Evolutionary conservation across 2,888 invertebrate genomes (phyloP), one percentile per base, ranked within the genome.

Genomic region (Pterostichus niger): DNA sequence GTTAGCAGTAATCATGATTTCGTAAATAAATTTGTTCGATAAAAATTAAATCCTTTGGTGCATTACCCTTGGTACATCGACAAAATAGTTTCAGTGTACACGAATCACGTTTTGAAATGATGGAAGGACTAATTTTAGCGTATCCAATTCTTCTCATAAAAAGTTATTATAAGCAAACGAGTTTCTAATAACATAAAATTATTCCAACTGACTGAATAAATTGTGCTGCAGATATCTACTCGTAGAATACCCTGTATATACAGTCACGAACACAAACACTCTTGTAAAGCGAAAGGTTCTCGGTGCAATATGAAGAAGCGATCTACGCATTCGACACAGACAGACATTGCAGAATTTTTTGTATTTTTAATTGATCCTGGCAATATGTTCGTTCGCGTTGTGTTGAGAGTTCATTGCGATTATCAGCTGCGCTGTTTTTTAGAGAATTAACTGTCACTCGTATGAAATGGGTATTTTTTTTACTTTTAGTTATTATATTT

Each of bases 231-330:
- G 24, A 2, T 24, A 24, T 24, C 24, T n/a, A n/a, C n/a, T n/a
- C 13, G 6, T 54, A 15, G 17, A 56, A 56, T 17, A 56, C 1
- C 15, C 56, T n/a, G 56, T 56, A 56, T 56, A 17, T 13, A 6
- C 13, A 15, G 56, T 17, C 56, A 56, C 56, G 13, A 6, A n/a
- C 56, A 17, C 13, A 17, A 17, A 49, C 56, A n/a, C 6, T n/a
- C n/a, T 52, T 2, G n/a, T 13, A 52, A 52, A 11, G 15, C 52
- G 5, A 13, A 9, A 13, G 9, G 17, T 56, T 56, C 56, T 56
- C 56, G 17, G 17, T 56, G 56, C 17, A 56, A 56, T 56, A 56
- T 56, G 56, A 56, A 56, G 56, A 56, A 56, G 17, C 10, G 56
- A 17, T 56, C 15, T 11, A 15, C 56, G 10, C 13, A 56, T 56